These are phyloP conservation scores for Vombatus ursinus DNA, from an alignment of 2,113 vertebrate species.

Conservation along the genomic window DNA sequence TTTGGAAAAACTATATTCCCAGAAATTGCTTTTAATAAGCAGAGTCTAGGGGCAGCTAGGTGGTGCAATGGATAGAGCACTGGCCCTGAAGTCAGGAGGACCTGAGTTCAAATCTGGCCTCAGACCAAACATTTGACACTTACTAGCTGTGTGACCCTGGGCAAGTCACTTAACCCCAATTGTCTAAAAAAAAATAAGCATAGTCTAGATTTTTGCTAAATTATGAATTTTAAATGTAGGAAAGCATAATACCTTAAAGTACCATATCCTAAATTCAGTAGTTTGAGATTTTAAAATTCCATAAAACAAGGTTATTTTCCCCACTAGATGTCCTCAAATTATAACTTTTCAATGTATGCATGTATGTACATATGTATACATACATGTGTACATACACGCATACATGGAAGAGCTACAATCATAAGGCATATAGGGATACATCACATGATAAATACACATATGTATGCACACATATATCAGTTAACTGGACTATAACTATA, in stretches of 20 bases:
- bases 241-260: neutral
- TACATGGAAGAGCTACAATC: too few species aligned
- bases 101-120: too few species aligned
- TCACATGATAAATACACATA: neutral
- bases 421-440: neutral
- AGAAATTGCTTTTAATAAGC: constrained; percentile 7
- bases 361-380: too few species aligned
- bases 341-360: neutral
- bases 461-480: neutral
- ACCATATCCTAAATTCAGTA: neutral
- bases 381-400: neutral
- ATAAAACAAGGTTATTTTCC: constrained; percentile 46
- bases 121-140: too few species aligned
- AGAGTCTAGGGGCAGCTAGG: too few species aligned
- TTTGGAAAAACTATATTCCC: constrained; percentile 25
- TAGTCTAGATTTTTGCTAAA: neutral
- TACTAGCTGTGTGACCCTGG: too few species aligned
- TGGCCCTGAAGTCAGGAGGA: too few species aligned
- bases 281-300: constrained; percentile 29
- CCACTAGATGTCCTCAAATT: constrained; percentile 56
- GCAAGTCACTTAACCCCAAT: too few species aligned
- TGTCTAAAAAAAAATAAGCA: too few species aligned
- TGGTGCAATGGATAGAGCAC: too few species aligned
- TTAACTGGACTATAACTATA: constrained; percentile 46
- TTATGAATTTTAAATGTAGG: constrained; percentile 21